phyloP scores from a whole-genome alignment of 2,797 vertebrate genomes.

The Chloroceryle amazona region DNA sequence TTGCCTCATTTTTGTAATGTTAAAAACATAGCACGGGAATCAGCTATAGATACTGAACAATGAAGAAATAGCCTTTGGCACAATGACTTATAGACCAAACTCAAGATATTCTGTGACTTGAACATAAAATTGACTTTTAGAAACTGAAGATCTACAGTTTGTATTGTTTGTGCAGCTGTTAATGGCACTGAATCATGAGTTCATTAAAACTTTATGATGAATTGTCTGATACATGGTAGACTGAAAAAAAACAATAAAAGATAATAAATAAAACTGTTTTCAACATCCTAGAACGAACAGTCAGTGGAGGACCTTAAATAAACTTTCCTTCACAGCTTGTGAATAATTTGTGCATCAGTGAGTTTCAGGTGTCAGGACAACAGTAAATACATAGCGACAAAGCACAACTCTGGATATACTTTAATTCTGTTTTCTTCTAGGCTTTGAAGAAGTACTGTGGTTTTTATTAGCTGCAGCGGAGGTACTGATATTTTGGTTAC shows the following conservation, averaged over 20 bases:
- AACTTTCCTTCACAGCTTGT: not conserved
- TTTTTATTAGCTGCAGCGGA: not conserved
- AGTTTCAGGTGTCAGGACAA: not conserved
- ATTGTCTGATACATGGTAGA: not conserved
- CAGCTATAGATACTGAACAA: not conserved
- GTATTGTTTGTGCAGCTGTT: not conserved
- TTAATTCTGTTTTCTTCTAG: not conserved
- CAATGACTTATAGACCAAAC: not conserved
- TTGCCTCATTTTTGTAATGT: not conserved
- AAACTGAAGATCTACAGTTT: not conserved
- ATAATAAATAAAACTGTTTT: conserved; percentile 21
- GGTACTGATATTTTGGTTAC: not conserved
- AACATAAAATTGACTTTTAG: conserved; percentile 15
- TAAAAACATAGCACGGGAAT: not conserved
- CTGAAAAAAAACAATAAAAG: not conserved
- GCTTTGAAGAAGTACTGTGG: not conserved
- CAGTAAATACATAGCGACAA: not conserved
- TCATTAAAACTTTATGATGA: conserved; percentile 9
- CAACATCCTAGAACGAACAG: not conserved
- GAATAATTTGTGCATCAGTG: not conserved
- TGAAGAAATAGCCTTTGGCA: not conserved
- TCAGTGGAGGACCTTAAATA: not conserved
- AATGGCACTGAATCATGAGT: not conserved
- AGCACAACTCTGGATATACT: not conserved
- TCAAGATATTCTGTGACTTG: not conserved